A percentile compares a stretch with the other conserved stretches of the same genome.
phyloP scores from a whole-genome alignment of 2,797 vertebrate species.

The Thaleichthys pacificus region DNA sequence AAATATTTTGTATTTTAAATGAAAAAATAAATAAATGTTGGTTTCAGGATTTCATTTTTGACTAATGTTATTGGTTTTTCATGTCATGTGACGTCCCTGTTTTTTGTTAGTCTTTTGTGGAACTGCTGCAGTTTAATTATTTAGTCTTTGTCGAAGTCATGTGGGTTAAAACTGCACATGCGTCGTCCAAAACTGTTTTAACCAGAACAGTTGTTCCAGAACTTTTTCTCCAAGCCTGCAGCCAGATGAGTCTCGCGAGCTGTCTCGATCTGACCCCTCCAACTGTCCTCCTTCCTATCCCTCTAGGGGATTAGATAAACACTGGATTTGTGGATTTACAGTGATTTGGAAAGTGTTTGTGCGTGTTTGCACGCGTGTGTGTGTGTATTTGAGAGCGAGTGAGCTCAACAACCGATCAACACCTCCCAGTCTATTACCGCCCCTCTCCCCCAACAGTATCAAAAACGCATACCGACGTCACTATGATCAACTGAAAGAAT shows the following conservation, averaged over 20 bases:
- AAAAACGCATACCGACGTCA: background rate
- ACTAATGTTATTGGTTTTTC: slow-evolving; percentile 30
- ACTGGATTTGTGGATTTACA: background rate
- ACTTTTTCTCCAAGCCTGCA: too few species aligned
- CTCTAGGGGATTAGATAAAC: too few species aligned
- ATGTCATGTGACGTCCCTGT: background rate
- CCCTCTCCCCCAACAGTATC: background rate
- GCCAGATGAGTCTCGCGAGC: too few species aligned
- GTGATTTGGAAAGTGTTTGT: background rate
- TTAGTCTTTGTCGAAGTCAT: background rate
- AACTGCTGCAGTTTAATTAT: background rate
- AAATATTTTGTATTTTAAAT: slow-evolving; percentile 93
- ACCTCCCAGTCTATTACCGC: background rate
- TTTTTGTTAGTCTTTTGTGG: background rate
- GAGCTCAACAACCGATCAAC: background rate
- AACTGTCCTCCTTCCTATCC: too few species aligned
- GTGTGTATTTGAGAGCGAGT: background rate
- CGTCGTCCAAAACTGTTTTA: background rate
- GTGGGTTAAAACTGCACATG: background rate
- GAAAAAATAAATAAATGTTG: slow-evolving; percentile 91
- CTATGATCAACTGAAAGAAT: background rate
- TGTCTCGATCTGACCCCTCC: too few species aligned
- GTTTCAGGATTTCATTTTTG: slow-evolving; percentile 82
- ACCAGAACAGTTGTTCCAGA: background rate
- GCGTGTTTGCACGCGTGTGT: background rate